These are phyloP conservation scores for Tricholaema leucomelas DNA, from an alignment of 2,113 vertebrate genomes.

Conservation along the genomic window DNA sequence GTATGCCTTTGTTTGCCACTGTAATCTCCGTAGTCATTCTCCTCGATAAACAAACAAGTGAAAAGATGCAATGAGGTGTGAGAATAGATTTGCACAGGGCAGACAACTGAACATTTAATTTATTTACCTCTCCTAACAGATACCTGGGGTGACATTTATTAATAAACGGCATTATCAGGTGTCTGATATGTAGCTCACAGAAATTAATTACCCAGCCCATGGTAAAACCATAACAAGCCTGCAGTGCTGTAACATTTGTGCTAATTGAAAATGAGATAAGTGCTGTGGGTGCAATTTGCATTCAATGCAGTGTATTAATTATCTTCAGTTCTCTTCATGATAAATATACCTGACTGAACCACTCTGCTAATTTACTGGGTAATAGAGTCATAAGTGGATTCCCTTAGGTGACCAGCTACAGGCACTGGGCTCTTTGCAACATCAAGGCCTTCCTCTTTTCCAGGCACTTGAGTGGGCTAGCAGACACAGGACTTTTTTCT, in stretches of 20 bases:
- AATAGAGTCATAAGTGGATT: constrained; percentile 83
- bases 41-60: constrained; percentile 74
- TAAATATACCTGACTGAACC: constrained; percentile 86
- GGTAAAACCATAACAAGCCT: constrained; percentile 85
- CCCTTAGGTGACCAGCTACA: constrained; percentile 78
- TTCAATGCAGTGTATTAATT: constrained; percentile 86
- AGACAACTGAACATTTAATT: constrained; percentile 80
- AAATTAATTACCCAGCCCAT: constrained; percentile 88
- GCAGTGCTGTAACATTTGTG: constrained; percentile 81
- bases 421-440: constrained; percentile 49
- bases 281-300: constrained; percentile 88
- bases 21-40: constrained; percentile 68
- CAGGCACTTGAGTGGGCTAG: constrained; percentile 18
- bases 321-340: constrained; percentile 83
- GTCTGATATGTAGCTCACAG: constrained; percentile 81
- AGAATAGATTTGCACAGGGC: constrained; percentile 80
- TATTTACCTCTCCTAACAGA: constrained; percentile 84
- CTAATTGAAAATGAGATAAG: constrained; percentile 91
- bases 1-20: constrained; percentile 70
- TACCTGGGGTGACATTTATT: constrained; percentile 86
- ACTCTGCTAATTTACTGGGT: constrained; percentile 81
- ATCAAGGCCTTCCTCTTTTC: constrained; percentile 52
- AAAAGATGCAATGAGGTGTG: constrained; percentile 78
- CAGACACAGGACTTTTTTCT: neutral
- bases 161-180: constrained; percentile 85